A percentile compares a stretch with the other conserved stretches of the same genome.
These are phyloP conservation scores for Calliphora vicina DNA, from an alignment of 1,140 invertebrate genomes.

Conservation along the genomic window DNA sequence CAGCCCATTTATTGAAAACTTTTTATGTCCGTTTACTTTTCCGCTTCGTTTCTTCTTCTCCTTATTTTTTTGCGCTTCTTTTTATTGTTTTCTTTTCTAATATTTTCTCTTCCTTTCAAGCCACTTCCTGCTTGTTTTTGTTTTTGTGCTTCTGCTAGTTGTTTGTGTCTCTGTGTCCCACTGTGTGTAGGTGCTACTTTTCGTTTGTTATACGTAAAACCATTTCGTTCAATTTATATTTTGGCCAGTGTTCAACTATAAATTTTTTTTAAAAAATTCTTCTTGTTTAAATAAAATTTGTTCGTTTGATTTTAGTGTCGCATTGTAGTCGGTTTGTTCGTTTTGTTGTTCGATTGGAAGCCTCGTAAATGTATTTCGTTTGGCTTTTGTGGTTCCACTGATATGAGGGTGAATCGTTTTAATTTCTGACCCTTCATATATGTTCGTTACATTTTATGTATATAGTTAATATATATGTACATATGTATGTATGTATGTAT, in stretches of 20 bases:
- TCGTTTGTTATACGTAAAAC: neutral
- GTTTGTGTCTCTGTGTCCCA: neutral
- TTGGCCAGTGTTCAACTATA: slow-evolving; percentile 14
- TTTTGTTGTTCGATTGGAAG: neutral
- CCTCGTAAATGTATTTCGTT: neutral
- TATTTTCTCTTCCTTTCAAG: neutral
- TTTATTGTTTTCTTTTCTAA: neutral
- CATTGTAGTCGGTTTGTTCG: neutral
- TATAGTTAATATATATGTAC: too few species aligned
- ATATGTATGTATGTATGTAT: neutral
- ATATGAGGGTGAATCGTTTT: neutral
- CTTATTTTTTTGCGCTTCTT: neutral
- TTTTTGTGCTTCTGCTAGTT: neutral
- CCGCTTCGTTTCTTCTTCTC: neutral
- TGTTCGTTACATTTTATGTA: too few species aligned
- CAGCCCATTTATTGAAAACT: neutral
- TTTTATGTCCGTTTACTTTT: neutral
- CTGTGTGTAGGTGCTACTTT: neutral
- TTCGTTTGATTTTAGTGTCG: neutral
- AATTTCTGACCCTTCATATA: neutral
- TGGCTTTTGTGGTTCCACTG: neutral
- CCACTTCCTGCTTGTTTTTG: neutral
- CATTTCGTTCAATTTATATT: slow-evolving; percentile 23
- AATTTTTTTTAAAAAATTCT: neutral
- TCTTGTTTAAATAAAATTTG: too few species aligned